These are phyloP conservation scores for Acanthosepion esculentum DNA, from an alignment of 2,888 invertebrate species.

Conservation along the genomic window DNA sequence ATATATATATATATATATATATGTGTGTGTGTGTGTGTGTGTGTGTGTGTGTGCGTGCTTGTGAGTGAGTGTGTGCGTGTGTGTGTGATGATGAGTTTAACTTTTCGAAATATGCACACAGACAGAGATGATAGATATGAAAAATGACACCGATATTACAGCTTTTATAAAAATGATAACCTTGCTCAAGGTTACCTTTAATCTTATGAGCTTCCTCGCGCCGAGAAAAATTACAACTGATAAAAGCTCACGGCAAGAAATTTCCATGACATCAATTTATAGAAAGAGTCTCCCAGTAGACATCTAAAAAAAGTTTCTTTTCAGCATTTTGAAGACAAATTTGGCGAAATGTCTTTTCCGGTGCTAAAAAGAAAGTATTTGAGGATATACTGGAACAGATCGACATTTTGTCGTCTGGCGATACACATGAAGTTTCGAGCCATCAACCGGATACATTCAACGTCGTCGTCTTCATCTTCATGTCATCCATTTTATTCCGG, in stretches of 20 bases:
- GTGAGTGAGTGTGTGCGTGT: no score
- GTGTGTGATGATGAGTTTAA: no score
- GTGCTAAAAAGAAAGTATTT: background rate
- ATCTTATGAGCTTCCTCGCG: background rate
- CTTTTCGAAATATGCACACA: no score
- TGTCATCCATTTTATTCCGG: background rate
- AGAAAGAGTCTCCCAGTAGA: background rate
- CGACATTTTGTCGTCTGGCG: conserved; percentile 4
- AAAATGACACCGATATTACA: background rate
- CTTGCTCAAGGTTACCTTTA: background rate
- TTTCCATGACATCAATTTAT: background rate
- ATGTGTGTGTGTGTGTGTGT: background rate
- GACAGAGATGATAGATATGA: background rate
- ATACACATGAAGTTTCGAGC: background rate
- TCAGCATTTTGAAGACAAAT: conserved; percentile 2
- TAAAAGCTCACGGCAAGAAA: background rate
- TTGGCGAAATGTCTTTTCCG: background rate
- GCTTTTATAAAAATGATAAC: conserved; percentile 1
- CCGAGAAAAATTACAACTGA: background rate
- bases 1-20: conserved; percentile 6
- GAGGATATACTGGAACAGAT: background rate
- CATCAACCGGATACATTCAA: background rate
- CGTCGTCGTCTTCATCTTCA: background rate
- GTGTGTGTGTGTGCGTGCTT: no score
- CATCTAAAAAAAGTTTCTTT: background rate